These are phyloP conservation scores for Pteronotus mesoamericanus DNA, from an alignment of 2,797 vertebrate species.

Conservation along the genomic window DNA sequence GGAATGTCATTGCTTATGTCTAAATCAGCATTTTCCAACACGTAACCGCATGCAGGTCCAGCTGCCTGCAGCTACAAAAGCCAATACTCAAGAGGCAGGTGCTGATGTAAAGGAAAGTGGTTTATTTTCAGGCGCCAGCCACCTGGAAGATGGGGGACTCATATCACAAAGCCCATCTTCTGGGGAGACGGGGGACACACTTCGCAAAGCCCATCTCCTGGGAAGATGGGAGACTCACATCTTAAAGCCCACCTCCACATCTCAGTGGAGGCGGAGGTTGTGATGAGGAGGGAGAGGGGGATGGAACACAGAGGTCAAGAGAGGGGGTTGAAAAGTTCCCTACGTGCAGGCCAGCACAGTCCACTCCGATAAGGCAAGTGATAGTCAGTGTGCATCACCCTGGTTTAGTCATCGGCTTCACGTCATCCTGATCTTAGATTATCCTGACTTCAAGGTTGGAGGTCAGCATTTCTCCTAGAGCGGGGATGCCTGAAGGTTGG, in stretches of 20 bases:
- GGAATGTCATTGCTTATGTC: background rate
- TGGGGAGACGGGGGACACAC: background rate
- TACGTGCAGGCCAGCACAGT: background rate
- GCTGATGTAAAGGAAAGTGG: background rate
- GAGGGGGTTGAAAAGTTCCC: background rate
- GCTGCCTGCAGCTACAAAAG: background rate
- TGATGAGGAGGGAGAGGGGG: background rate
- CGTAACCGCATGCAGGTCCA: background rate
- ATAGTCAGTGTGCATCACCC: too few species aligned
- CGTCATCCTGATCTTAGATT: background rate
- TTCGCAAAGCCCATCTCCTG: background rate
- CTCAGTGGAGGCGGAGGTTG: background rate
- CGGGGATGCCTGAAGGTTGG: background rate
- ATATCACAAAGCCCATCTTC: background rate
- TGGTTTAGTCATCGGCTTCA: too few species aligned
- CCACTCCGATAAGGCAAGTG: background rate
- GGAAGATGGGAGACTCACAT: background rate
- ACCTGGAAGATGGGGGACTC: background rate
- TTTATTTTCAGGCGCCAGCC: background rate
- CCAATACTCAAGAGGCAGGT: background rate
- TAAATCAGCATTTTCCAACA: background rate
- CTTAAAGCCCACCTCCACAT: background rate
- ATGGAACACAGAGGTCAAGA: background rate
- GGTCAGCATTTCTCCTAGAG: background rate
- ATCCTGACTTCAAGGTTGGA: background rate